phyloP scores from a whole-genome alignment of 1,140 invertebrate species.

The Hirudo medicinalis region DNA sequence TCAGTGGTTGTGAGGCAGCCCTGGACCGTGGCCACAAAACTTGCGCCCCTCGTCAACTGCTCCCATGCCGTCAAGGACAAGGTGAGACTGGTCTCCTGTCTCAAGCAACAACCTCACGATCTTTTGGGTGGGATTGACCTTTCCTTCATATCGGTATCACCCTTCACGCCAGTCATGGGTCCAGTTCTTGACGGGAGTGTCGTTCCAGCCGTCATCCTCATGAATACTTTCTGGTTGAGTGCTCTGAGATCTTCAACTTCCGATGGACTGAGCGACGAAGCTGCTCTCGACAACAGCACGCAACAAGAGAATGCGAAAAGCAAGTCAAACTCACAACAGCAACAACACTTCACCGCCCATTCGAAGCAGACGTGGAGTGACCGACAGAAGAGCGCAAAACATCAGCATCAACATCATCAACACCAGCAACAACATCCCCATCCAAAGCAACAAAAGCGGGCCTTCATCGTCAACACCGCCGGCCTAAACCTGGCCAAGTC shows the following conservation, averaged over 20 bases:
- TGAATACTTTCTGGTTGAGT: neutral
- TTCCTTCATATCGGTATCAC: neutral
- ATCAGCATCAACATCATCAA: neutral
- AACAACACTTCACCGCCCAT: neutral
- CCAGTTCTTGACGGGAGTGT: neutral
- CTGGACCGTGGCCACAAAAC: conserved; percentile 65
- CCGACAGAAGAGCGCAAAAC: neutral
- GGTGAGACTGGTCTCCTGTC: conserved; percentile 51
- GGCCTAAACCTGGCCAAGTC: neutral
- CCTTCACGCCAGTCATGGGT: neutral
- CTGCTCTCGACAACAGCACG: neutral
- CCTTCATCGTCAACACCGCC: neutral
- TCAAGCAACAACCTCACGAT: conserved; percentile 63
- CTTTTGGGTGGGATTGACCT: conserved; percentile 51
- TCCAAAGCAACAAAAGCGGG: conserved; percentile 2
- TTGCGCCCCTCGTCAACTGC: conserved; percentile 48
- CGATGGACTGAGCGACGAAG: neutral
- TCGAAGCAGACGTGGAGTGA: neutral
- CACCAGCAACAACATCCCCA: conserved; percentile 1
- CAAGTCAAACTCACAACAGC: neutral
- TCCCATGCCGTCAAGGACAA: neutral
- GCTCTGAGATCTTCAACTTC: neutral
- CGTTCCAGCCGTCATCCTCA: neutral
- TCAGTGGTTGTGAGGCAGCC: conserved; percentile 81
- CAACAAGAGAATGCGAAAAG: neutral